A percentile compares a stretch with the other conserved stretches of the same genome.
Conservation (phyloP, 2,113 vertebrate genomes). For the Periophthalmodon schlosseri region DNA sequence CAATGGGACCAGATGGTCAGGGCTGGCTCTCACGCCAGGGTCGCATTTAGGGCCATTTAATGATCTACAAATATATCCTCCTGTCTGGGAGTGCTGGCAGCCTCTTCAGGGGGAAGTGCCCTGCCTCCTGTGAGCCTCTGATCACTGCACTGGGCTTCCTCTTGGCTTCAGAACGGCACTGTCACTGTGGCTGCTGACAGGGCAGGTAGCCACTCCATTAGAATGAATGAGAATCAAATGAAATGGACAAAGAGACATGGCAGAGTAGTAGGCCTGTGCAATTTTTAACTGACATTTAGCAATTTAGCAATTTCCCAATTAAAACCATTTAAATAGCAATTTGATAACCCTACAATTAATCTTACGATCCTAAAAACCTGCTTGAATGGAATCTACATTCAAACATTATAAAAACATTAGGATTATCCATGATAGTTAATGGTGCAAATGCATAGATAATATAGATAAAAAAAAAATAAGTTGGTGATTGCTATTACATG, state of each 20-base stretch:
- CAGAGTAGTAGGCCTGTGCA: too few relatives aligned
- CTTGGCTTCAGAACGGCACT: slow-evolving; percentile 27
- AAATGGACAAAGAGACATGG: not conserved
- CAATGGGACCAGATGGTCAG: slow-evolving; percentile 77
- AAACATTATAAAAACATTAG: not conserved
- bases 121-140: slow-evolving; percentile 40
- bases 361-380: not conserved
- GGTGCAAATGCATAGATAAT: not conserved
- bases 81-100: slow-evolving; percentile 69
- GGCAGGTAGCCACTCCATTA: slow-evolving; percentile 6
- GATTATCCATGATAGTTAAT: not conserved
- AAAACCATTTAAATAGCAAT: not conserved
- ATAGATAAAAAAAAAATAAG: not conserved
- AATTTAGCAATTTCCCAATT: too few relatives aligned
- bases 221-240: slow-evolving; percentile 3
- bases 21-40: slow-evolving; percentile 73
- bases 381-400: not conserved
- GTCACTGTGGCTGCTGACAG: slow-evolving; percentile 19
- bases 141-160: slow-evolving; percentile 35
- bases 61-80: slow-evolving; percentile 75
- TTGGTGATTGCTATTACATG: not conserved
- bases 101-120: slow-evolving; percentile 51
- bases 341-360: not conserved
- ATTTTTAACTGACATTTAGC: too few relatives aligned
- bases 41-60: slow-evolving; percentile 79